Evolutionary conservation across 1,140 invertebrate species (phyloP).

Genomic region (Vanessa atalanta): DNA sequence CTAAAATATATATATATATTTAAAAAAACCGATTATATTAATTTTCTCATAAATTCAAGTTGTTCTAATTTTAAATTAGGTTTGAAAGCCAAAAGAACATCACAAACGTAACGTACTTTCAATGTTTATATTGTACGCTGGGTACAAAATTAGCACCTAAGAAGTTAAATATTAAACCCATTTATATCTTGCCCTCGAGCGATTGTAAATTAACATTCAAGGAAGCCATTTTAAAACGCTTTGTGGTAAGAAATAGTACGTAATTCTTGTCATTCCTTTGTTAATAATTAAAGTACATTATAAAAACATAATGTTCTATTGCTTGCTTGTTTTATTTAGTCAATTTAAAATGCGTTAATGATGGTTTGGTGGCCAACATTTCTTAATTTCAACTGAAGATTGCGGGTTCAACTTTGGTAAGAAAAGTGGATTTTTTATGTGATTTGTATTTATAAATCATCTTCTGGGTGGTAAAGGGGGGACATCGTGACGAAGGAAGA

Average conservation of each 20-base stretch:
- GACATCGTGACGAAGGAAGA: too few species aligned
- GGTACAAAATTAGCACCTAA: conserved; percentile 21
- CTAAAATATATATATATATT: too few species aligned
- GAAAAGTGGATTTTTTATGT: too few species aligned
- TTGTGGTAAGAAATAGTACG: conserved; percentile 28
- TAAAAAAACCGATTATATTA: not conserved
- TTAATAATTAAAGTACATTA: conserved; percentile 23
- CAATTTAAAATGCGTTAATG: too few species aligned
- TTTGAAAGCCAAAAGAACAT: conserved; percentile 24
- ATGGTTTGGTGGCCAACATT: too few species aligned
- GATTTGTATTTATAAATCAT: too few species aligned
- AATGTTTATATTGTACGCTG: conserved; percentile 1
- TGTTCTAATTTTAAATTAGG: conserved; percentile 4
- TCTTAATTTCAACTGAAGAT: too few species aligned
- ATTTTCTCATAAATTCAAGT: not conserved
- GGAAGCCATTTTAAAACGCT: conserved; percentile 32
- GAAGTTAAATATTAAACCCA: conserved; percentile 25
- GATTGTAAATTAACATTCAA: conserved; percentile 26
- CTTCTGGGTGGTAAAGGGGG: too few species aligned
- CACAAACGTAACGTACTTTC: not conserved
- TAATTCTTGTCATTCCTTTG: conserved; percentile 28
- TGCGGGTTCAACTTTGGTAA: too few species aligned
- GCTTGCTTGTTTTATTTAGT: not conserved
- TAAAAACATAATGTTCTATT: not conserved
- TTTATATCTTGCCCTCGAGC: conserved; percentile 11